These are phyloP conservation scores for Lutjanus argentimaculatus DNA, from an alignment of 2,797 vertebrate genomes.

Conservation along the genomic window DNA sequence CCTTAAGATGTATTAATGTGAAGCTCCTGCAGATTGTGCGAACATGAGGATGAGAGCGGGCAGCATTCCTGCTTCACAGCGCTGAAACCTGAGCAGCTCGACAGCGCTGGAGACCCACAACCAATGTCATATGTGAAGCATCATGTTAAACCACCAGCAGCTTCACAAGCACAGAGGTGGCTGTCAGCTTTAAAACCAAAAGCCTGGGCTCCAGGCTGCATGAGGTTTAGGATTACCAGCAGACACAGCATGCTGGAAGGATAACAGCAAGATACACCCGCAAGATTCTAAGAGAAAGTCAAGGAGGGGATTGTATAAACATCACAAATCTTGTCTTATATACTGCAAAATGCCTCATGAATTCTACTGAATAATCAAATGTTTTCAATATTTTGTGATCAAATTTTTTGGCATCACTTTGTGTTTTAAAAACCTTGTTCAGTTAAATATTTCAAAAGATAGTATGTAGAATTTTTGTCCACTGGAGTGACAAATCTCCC, in stretches of 20 bases:
- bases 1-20: conserved; percentile 36
- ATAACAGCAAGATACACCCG: conserved; percentile 28
- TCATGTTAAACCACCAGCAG: conserved; percentile 41
- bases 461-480: neutral
- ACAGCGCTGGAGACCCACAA: conserved; percentile 27
- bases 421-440: neutral
- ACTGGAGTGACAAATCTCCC: conserved; percentile 8
- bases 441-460: neutral
- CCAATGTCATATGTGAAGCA: conserved; percentile 48
- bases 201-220: conserved; percentile 41
- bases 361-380: neutral
- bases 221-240: conserved; percentile 53
- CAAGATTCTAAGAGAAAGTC: conserved; percentile 8
- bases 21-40: conserved; percentile 44
- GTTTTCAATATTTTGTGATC: neutral
- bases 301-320: conserved; percentile 12
- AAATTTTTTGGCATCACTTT: neutral
- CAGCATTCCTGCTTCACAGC: conserved; percentile 18
- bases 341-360: conserved; percentile 4
- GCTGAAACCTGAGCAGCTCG: conserved; percentile 50
- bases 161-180: conserved; percentile 51
- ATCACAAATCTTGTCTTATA: neutral
- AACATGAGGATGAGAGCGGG: conserved; percentile 28
- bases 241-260: conserved; percentile 28
- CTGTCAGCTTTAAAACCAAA: conserved; percentile 55